Percentiles rank a stretch among this genome's conserved stretches.
Evolutionary conservation across 2,888 invertebrate genomes (phyloP).

Genomic region (Phyto melanocephala): DNA sequence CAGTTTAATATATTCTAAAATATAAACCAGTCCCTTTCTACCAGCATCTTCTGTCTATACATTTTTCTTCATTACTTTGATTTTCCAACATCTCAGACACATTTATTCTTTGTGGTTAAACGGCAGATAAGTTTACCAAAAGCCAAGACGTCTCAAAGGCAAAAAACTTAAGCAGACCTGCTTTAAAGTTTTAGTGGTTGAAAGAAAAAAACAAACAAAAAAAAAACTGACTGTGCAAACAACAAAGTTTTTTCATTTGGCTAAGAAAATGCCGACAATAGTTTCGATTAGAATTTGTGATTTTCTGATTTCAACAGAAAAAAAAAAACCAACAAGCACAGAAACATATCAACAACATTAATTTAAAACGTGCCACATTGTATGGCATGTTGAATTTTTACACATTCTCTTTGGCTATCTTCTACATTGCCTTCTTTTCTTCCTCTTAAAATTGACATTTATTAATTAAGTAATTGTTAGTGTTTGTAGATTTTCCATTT

Average conservation of each 20-base stretch:
- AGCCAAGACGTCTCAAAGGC: not conserved
- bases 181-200: slow-evolving; percentile 41
- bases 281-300: slow-evolving; percentile 48
- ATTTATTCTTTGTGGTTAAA: slow-evolving; percentile 40
- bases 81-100: slow-evolving; percentile 5
- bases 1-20: not conserved
- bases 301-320: slow-evolving; percentile 6
- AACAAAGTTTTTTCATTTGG: not conserved
- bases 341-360: slow-evolving; percentile 9
- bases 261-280: slow-evolving; percentile 49
- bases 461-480: slow-evolving; percentile 47
- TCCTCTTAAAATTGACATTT: not conserved
- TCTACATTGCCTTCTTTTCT: not conserved
- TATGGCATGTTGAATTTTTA: slow-evolving; percentile 7
- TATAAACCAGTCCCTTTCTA: not conserved
- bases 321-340: not conserved
- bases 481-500: not conserved
- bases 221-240: not conserved
- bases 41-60: not conserved
- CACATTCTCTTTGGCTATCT: not conserved
- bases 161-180: slow-evolving; percentile 32
- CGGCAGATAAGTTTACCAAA: slow-evolving; percentile 28
- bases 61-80: no score
- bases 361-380: slow-evolving; percentile 47
- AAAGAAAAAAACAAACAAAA: not conserved